Base-by-base conservation (phyloP, 2,113 vertebrate genomes). In the Fulica atra region DNA sequence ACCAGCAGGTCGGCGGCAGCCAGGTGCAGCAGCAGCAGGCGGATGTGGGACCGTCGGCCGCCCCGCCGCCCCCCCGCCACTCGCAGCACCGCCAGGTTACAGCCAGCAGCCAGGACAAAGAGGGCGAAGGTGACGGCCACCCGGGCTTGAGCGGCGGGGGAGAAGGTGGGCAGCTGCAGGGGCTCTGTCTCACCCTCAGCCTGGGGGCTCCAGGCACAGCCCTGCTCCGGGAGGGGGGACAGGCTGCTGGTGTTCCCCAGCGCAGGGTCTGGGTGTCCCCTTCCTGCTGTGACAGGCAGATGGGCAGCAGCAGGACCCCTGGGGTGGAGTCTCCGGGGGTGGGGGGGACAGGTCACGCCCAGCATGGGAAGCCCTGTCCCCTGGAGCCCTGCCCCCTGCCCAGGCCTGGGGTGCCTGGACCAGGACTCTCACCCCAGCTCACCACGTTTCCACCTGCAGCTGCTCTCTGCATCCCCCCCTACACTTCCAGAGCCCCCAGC, bases 11-110 rank as follows among this genome's bases (percentile, higher is more conserved):
- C 99, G 0, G 99, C 98, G 1, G 95, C 97, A 0, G 98, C 99
- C 92, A 99, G 97, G 97, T 99, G 98, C 91, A 98, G 98, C 40
- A 99, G 98, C 66, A 99, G 97, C 89, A 98, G 98, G 60, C 97
- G 94, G 42, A 99, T 98, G 56, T 99, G 98, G 3, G 98, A 98
- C 50, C 98, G 98, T 88, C 96, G 98, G 63, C 97, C 53, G 0
- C 97, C 97, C 17, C 93, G 95, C 64, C 96, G 97, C 26, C 56
- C 20, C 59, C 97, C 66, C n/a, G 98, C 98, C 0, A 89, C 98
- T 96, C 98, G 97, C 70, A 99, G 96, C 72, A 99, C 98, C 0
- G 97, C 97, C 92, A 98, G 86, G 97, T 99, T 99, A 94, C 98
- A 98, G 33, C 97, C 85, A 0, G 98, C 98, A 0, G 98, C 98